These are phyloP conservation scores for Eristalinus aeneus DNA, from an alignment of 2,888 invertebrate genomes.

Conservation along the genomic window DNA sequence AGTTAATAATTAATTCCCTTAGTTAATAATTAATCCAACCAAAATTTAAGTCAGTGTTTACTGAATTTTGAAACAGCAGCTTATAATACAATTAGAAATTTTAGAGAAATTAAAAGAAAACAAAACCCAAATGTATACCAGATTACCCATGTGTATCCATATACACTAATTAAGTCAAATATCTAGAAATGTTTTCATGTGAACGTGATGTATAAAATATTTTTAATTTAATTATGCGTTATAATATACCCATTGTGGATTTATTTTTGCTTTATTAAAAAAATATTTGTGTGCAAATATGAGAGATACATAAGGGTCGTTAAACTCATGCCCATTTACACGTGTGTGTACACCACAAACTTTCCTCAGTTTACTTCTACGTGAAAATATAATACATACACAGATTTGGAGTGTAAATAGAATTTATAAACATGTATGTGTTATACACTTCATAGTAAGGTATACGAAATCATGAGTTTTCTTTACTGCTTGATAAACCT, in stretches of 20 bases:
- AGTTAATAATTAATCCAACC: neutral
- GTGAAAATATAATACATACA: neutral
- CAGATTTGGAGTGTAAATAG: neutral
- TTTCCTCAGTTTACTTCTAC: neutral
- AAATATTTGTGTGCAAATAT: neutral
- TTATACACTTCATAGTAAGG: no score
- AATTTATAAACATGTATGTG: neutral
- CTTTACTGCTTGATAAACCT: no score
- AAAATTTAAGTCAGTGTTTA: neutral
- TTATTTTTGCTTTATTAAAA: neutral
- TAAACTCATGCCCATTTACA: neutral
- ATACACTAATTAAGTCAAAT: neutral
- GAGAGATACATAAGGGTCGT: neutral
- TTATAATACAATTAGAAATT: no score
- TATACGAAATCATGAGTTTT: no score
- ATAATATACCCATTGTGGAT: neutral
- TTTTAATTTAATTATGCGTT: no score
- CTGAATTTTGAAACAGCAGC: neutral
- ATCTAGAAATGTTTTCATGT: no score
- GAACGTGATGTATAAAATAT: no score
- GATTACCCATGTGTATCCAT: neutral
- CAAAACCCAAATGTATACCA: no score
- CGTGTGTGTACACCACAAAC: neutral
- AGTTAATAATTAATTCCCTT: neutral
- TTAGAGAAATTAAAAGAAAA: neutral